Percentiles rank a stretch among this genome's conserved stretches.
These are phyloP conservation scores for Platysternon megacephalum DNA, from an alignment of 2,113 vertebrate genomes.

Conservation along the genomic window DNA sequence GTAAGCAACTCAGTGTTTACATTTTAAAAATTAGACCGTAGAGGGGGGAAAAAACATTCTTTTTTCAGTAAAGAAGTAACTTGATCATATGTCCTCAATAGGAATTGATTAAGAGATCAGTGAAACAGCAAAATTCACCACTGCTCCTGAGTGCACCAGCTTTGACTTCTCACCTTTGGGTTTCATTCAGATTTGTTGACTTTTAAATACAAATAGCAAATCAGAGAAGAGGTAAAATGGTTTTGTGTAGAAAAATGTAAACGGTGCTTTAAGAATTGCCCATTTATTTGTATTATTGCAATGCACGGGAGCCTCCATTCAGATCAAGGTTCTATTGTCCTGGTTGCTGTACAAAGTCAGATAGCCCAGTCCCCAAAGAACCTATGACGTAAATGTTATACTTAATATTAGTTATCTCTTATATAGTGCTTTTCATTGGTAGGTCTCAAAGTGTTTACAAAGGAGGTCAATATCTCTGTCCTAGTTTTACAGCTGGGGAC, in stretches of 20 bases:
- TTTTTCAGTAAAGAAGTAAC: not conserved
- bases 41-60: not conserved
- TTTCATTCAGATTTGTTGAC: not conserved
- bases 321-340: not conserved
- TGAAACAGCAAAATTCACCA: not conserved
- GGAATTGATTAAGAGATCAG: not conserved
- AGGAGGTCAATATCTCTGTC: not conserved
- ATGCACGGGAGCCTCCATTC: not conserved
- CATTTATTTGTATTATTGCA: not conserved
- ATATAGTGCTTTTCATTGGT: not conserved
- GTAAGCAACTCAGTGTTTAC: not conserved
- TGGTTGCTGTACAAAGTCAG: not conserved
- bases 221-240: not conserved
- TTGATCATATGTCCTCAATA: not conserved
- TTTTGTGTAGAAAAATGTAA: not conserved
- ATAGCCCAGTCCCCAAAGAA: not conserved
- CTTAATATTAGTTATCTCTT: not conserved
- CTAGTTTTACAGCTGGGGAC: not conserved
- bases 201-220: not conserved
- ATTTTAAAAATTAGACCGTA: not conserved
- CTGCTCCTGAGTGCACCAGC: not conserved
- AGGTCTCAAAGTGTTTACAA: not conserved
- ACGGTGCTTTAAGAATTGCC: not conserved
- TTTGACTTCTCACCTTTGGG: not conserved
- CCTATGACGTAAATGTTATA: no score